Conservation (phyloP, 2,113 vertebrate genomes). For the Nyctibius bracteatus region DNA sequence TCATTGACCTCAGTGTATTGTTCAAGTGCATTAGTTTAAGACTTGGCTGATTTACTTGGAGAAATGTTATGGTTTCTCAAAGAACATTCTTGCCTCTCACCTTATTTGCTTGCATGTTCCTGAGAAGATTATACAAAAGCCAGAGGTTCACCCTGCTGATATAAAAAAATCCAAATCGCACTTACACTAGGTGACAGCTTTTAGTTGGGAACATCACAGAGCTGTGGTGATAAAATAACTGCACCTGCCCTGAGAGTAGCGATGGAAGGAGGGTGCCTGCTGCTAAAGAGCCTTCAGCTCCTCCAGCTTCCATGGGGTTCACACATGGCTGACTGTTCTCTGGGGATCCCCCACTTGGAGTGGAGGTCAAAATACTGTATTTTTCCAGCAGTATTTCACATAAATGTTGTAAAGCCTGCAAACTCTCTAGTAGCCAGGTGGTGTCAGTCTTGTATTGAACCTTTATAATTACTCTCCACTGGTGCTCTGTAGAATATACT, state of each 20-base stretch:
- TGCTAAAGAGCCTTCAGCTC: background rate
- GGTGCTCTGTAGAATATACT: background rate
- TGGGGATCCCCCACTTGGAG: background rate
- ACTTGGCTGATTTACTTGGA: background rate
- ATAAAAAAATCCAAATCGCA: background rate
- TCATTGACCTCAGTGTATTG: background rate
- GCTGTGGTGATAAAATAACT: background rate
- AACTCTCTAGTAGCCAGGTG: background rate
- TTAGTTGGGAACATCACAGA: background rate
- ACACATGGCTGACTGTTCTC: background rate
- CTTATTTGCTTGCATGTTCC: background rate
- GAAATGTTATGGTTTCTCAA: background rate
- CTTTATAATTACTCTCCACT: background rate
- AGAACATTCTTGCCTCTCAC: background rate
- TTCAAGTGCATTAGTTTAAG: background rate
- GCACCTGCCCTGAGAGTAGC: background rate
- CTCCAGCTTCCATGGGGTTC: background rate
- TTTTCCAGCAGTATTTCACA: background rate
- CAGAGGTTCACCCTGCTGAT: background rate
- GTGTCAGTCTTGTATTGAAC: conserved; percentile 52
- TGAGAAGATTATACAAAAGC: background rate
- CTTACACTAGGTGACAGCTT: background rate
- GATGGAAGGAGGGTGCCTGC: background rate
- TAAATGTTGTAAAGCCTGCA: background rate
- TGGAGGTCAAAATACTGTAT: background rate